Conservation (phyloP, 2,797 vertebrate species). For the Setipinna tenuifilis region DNA sequence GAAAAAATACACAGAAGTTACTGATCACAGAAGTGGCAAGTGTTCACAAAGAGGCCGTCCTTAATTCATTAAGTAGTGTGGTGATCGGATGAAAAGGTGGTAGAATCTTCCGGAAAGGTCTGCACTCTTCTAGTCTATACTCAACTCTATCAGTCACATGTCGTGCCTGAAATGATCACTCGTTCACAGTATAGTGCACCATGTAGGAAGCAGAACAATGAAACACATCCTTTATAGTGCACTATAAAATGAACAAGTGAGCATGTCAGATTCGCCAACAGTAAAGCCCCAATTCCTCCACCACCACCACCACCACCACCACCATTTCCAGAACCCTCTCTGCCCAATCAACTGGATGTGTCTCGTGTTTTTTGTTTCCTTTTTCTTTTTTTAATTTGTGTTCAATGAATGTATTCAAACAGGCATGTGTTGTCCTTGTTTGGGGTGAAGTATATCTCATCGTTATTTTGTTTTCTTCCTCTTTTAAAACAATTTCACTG, state of each 20-base stretch:
- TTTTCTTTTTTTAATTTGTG: constrained; percentile 11
- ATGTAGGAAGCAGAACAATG: too few relatives aligned
- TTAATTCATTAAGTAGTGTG: background rate
- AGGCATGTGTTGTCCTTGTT: background rate
- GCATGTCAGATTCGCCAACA: too few relatives aligned
- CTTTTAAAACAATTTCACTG: background rate
- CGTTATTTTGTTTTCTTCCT: background rate
- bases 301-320: background rate
- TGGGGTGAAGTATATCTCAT: background rate
- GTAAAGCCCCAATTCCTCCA: background rate
- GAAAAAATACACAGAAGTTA: background rate
- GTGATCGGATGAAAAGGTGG: background rate
- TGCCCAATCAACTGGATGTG: background rate
- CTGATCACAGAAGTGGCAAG: background rate
- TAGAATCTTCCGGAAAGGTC: background rate
- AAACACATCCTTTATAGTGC: too few relatives aligned
- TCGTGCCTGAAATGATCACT: too few relatives aligned
- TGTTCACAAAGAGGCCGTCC: background rate
- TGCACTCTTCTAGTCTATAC: background rate
- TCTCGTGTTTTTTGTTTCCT: constrained; percentile 11
- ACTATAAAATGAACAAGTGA: too few relatives aligned
- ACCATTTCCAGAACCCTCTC: background rate
- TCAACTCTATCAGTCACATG: too few relatives aligned
- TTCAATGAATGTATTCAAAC: constrained; percentile 35
- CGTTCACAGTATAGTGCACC: too few relatives aligned